Evolutionary conservation across 30 jellyfish, hydroid and myxozoan species (phyloP), one percentile per base, ranked within the genome.

Genomic region (Aurelia sp.): DNA sequence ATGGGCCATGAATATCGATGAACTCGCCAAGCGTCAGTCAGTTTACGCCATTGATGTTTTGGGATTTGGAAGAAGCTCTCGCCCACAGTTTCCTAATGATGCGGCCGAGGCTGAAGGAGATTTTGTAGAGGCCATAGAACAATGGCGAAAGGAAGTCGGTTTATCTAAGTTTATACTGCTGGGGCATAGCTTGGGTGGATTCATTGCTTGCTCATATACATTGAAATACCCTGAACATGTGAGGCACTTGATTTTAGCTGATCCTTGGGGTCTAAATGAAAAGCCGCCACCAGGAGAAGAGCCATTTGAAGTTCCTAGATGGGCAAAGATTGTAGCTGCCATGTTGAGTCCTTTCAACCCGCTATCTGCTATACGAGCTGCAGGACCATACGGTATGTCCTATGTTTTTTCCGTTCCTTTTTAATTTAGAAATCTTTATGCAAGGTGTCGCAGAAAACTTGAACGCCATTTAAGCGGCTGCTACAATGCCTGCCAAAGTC

Each of bases 101-200:
- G 92, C 86, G n/a, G 97, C 97, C 12, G 99, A 95, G 31, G 98
- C 99, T 6, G 99, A 95, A 75, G 58, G 58, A 47, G 81, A 78
- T 23, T 95, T 85, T 63, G 94, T 95, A 12, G 94, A 95, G 23
- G 78, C 98, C 18, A 73, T 95, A 17, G 99, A 95, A 66, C 92
- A 90, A 27, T 95, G 99, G 99, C 87, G 99, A 13, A 78, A 90
- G 67, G 62, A 95, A 66, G 82, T 90, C n/a, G 96, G 96, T 12
- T 33, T 95, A 3, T 58, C 93, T 63, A 79, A 95, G 78, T 90
- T 95, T 72, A 84, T 95, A 20, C 86, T 95, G 71, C 76, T 95
- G 33, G 99, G 99, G 4, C 99, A 95, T 66, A 95, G 99, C 78
- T 82, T 95, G 48, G 99, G 99, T 12, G 99, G 98, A 16, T 95